phyloP scores from a whole-genome alignment of 2,888 invertebrate genomes.

The Agrochola litura region DNA sequence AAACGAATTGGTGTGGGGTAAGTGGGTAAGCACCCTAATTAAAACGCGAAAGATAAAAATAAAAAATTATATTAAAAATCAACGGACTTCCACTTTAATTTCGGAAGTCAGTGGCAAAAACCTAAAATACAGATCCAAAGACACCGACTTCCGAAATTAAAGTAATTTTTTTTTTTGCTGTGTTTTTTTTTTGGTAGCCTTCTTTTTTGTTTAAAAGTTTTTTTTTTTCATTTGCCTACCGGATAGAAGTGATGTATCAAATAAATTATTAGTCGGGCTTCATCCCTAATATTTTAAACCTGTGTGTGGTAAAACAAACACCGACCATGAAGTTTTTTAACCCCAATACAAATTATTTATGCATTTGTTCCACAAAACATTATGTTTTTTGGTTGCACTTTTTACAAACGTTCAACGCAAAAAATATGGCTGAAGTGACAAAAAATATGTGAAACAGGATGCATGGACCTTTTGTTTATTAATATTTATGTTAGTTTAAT shows the following conservation, averaged over 20 bases:
- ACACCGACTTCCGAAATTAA: too few relatives aligned
- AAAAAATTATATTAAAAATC: too few relatives aligned
- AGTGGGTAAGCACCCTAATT: too few relatives aligned
- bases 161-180: too few relatives aligned
- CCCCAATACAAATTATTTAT: conserved; percentile 24
- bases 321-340: conserved; percentile 2
- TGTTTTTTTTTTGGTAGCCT: too few relatives aligned
- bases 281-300: not conserved
- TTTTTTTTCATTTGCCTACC: too few relatives aligned
- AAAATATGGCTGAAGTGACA: conserved; percentile 17
- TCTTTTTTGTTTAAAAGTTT: too few relatives aligned
- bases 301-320: not conserved
- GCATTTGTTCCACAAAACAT: conserved; percentile 18
- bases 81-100: too few relatives aligned
- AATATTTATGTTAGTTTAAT: conserved; percentile 21
- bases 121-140: too few relatives aligned
- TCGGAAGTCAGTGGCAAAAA: too few relatives aligned
- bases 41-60: too few relatives aligned
- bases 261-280: not conserved
- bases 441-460: conserved; percentile 36
- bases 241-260: not conserved
- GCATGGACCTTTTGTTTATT: conserved; percentile 19
- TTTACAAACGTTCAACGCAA: conserved; percentile 18
- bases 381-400: conserved; percentile 12
- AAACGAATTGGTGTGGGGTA: too few relatives aligned